Percentiles rank a stretch among this genome's conserved stretches.
These are phyloP conservation scores for Formica selysi DNA, from an alignment of 1,140 invertebrate genomes.

Conservation along the genomic window DNA sequence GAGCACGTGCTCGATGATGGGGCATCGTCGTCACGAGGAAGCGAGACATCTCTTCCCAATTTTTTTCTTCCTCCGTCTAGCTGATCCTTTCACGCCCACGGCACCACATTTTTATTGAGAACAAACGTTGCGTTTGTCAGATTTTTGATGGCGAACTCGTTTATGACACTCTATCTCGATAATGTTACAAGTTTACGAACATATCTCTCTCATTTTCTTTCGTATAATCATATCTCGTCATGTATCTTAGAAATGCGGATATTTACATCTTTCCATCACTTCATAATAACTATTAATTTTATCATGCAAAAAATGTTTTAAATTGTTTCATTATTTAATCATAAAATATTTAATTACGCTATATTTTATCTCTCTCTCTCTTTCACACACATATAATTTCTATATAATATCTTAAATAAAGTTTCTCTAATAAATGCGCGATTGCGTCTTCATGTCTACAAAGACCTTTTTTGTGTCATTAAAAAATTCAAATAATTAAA, in stretches of 20 bases:
- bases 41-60: conserved; percentile 65
- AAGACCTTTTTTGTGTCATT: too few species aligned
- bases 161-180: conserved; percentile 3
- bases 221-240: not conserved
- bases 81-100: conserved; percentile 38
- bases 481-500: too few species aligned
- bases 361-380: too few species aligned
- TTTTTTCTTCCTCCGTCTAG: conserved; percentile 56
- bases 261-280: not conserved
- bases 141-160: conserved; percentile 5
- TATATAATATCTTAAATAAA: not conserved
- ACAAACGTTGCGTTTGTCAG: conserved; percentile 34
- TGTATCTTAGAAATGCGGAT: not conserved
- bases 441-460: not conserved
- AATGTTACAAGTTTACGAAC: conserved; percentile 29
- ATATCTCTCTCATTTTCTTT: not conserved
- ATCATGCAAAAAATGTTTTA: not conserved
- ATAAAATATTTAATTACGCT: not conserved
- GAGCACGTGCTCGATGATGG: conserved; percentile 75
- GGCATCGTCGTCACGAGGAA: conserved; percentile 58
- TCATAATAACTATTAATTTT: not conserved
- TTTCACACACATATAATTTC: not conserved
- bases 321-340: not conserved
- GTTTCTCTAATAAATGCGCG: not conserved
- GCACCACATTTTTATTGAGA: conserved; percentile 44